phyloP scores from a whole-genome alignment of 37 sponge, comb jelly and placozoan genomes.

The Amphimedon queenslandica region DNA sequence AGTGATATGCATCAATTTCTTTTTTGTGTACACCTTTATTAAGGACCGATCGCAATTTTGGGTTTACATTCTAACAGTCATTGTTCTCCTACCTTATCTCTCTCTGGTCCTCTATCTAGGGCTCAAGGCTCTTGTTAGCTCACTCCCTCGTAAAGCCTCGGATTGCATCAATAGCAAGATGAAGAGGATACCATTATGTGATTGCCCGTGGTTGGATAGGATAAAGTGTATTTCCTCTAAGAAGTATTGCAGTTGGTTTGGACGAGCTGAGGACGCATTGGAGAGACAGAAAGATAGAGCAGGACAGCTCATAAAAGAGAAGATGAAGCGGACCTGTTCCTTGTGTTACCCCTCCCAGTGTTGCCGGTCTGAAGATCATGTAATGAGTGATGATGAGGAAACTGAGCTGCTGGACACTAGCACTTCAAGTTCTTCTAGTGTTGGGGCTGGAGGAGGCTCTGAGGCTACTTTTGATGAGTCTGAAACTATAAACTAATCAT shows the following conservation, averaged over 20 bases:
- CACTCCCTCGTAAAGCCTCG: conserved; percentile 10
- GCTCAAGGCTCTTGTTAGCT: conserved; percentile 26
- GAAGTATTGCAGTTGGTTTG: not conserved
- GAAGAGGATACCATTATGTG: not conserved
- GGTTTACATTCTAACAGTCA: not conserved
- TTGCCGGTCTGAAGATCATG: too few relatives aligned
- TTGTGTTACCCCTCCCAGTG: not conserved
- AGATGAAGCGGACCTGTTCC: not conserved
- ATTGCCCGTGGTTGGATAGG: conserved; percentile 1
- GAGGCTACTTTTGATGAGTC: not conserved
- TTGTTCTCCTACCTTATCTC: conserved; percentile 8
- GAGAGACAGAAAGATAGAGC: not conserved
- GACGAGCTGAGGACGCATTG: not conserved
- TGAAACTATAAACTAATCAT: too few relatives aligned
- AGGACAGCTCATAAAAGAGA: not conserved
- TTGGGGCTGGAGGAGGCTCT: not conserved
- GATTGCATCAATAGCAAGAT: conserved; percentile 10
- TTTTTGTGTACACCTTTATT: conserved; percentile 34
- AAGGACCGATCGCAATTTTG: not conserved
- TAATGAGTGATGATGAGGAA: not conserved
- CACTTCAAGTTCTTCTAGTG: not conserved
- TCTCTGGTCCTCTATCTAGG: conserved; percentile 27
- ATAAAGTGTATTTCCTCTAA: not conserved
- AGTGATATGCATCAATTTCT: conserved; percentile 70
- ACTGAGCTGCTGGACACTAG: not conserved